phyloP scores from a whole-genome alignment of 2,888 invertebrate species.

The Thymelicus lineola region DNA sequence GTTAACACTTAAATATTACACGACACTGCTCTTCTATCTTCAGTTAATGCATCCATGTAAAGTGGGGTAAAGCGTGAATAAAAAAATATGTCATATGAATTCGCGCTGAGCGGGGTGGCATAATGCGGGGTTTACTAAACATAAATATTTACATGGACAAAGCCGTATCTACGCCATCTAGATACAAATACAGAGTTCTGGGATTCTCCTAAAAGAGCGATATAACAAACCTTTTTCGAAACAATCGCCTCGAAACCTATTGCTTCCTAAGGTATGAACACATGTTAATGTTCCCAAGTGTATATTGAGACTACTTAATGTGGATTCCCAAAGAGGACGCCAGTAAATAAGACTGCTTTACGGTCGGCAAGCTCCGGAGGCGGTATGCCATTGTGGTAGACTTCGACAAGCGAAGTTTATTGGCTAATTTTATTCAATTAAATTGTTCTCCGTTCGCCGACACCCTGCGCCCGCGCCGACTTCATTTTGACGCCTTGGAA shows the following conservation, averaged over 20 bases:
- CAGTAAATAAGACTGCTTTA: constrained; percentile 79
- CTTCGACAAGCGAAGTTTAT: constrained; percentile 77
- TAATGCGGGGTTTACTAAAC: too few species aligned
- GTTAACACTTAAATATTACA: too few species aligned
- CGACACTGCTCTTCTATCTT: too few species aligned
- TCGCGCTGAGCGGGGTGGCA: too few species aligned
- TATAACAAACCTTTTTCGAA: constrained; percentile 33
- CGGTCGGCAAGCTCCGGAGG: constrained; percentile 58
- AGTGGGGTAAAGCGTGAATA: too few species aligned
- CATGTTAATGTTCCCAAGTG: constrained; percentile 60
- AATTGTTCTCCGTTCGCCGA: constrained; percentile 73
- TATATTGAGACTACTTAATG: constrained; percentile 71
- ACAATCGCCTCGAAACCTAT: constrained; percentile 35
- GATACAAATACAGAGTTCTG: constrained; percentile 16
- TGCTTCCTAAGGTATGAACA: constrained; percentile 57
- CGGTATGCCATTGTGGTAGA: constrained; percentile 80
- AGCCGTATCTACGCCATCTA: not conserved
- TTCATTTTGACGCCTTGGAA: constrained; percentile 73
- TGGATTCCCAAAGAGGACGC: constrained; percentile 68
- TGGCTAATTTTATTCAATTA: constrained; percentile 85
- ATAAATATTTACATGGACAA: too few species aligned
- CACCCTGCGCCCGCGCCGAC: constrained; percentile 47
- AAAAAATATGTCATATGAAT: too few species aligned
- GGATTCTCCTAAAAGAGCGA: constrained; percentile 6
- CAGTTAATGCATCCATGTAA: too few species aligned